Evolutionary conservation across 2,888 invertebrate genomes (phyloP), one percentile per base, ranked within the genome.

Genomic region (Drosophila yooni): DNA sequence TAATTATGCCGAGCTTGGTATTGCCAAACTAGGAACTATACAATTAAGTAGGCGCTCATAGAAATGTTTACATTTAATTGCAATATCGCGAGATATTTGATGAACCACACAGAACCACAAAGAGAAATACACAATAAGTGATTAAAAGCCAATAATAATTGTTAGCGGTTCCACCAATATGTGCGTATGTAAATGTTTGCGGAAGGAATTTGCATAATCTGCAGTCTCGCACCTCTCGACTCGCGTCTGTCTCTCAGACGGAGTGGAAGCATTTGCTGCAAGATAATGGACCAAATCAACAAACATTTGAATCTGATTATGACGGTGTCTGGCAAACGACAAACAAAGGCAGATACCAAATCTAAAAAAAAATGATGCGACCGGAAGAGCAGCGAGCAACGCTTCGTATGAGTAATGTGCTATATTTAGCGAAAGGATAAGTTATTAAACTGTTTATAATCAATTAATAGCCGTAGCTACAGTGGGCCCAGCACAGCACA

Each of bases 171-270:
- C 74, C 62, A 65, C 67, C 67, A 29, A 63, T 62, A 53, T 58
- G 36, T 72, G 70, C 64, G 31, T 77, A 86, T 88, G 87, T 86
- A 83, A 88, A 90, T 88, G 64, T 83, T 86, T 86, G 89, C 90
- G 88, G 90, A 88, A 90, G 90, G 63, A 73, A 86, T 83, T 88
- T 76, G 84, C 87, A 89, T 85, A 87, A 69, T 70, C 57, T 66
- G 85, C 81, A 75, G 73, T 29, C 79, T 74, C 21, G 31, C 15
- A 52, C 50, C 43, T 57, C 50, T 50, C 59, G 18, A 54, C 33
- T 69, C 36, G 51, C 29, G 27, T 59, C 57, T 52, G 11, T 11
- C 63, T 50, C n/a, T 15, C 27, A 58, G 34, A 53, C 52, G 7
- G 15, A 21, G n/a, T 29, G n/a, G 72, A 64, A 60, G 48, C 61